Conservation (phyloP, 1,140 invertebrate genomes). For the Drosophila burlai region DNA sequence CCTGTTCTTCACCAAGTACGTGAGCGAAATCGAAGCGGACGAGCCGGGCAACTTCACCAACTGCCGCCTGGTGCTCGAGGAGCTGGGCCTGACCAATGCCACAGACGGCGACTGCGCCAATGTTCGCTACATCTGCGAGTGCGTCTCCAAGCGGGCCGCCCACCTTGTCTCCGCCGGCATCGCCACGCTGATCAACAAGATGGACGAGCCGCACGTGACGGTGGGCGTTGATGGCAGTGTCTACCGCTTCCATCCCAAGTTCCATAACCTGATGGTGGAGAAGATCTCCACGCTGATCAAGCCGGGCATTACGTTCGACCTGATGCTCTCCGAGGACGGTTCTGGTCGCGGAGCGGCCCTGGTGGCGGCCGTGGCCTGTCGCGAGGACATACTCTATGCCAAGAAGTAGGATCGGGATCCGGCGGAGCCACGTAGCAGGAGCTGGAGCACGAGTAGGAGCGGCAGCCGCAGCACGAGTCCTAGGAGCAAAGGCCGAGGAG, state of each 20-base stretch:
- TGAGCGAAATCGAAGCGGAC: constrained; percentile 98
- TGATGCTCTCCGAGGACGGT: constrained; percentile 99
- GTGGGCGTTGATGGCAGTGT: constrained; percentile 99
- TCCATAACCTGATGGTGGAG: constrained; percentile 98
- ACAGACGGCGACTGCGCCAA: constrained; percentile 95
- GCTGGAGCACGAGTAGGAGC: constrained; percentile 11
- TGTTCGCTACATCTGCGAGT: constrained; percentile 96
- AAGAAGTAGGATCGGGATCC: constrained; percentile 58
- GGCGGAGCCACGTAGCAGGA: constrained; percentile 17
- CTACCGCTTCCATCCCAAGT: constrained; percentile 99
- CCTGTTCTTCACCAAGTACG: constrained; percentile 98
- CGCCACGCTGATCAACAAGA: constrained; percentile 93
- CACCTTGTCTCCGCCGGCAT: constrained; percentile 96
- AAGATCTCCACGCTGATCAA: constrained; percentile 93
- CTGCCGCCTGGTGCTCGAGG: constrained; percentile 95
- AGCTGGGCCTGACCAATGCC: constrained; percentile 90
- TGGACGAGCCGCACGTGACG: constrained; percentile 95
- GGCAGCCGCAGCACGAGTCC: constrained; percentile 21
- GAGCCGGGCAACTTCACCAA: constrained; percentile 92
- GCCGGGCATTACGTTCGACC: constrained; percentile 93
- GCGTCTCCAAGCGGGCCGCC: constrained; percentile 96
- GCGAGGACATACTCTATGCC: constrained; percentile 71
- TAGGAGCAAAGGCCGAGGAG: constrained; percentile 18
- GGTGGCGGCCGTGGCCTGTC: constrained; percentile 95
- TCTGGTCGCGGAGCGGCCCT: constrained; percentile 98